phyloP scores from a whole-genome alignment of 1,140 invertebrate genomes.

The Diachasma alloeum region DNA sequence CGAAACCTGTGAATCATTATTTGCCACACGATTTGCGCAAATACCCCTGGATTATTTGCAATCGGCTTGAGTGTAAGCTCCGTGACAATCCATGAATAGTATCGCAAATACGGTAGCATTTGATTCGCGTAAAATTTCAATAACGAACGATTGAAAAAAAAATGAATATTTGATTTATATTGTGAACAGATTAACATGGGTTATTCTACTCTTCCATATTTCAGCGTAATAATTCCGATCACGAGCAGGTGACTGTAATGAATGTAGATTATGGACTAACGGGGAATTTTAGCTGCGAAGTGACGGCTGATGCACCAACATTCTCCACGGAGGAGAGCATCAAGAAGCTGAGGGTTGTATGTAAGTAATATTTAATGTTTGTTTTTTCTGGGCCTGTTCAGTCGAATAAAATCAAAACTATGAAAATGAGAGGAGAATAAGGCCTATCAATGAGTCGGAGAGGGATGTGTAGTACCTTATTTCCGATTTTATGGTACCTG shows the following conservation, averaged over 20 bases:
- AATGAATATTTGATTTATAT: neutral
- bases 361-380: conserved; percentile 66
- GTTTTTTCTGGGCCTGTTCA: too few species aligned
- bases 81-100: conserved; percentile 24
- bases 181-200: neutral
- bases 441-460: too few species aligned
- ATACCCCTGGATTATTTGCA: conserved; percentile 23
- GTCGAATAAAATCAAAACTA: too few species aligned
- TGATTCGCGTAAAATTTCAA: conserved; percentile 12
- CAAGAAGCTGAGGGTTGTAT: conserved; percentile 76
- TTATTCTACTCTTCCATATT: conserved; percentile 48
- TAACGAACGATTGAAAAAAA: neutral
- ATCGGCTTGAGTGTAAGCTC: conserved; percentile 14
- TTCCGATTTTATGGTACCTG: too few species aligned
- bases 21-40: conserved; percentile 20
- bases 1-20: conserved; percentile 17
- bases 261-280: conserved; percentile 77
- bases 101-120: conserved; percentile 5
- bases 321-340: conserved; percentile 74
- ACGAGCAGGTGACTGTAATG: conserved; percentile 76
- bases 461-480: too few species aligned
- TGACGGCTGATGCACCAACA: conserved; percentile 80
- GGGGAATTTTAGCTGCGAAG: conserved; percentile 88
- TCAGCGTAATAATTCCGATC: conserved; percentile 77
- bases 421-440: too few species aligned